Conservation (phyloP, 2,888 invertebrate genomes). For the Lasioglossum calceatum region DNA sequence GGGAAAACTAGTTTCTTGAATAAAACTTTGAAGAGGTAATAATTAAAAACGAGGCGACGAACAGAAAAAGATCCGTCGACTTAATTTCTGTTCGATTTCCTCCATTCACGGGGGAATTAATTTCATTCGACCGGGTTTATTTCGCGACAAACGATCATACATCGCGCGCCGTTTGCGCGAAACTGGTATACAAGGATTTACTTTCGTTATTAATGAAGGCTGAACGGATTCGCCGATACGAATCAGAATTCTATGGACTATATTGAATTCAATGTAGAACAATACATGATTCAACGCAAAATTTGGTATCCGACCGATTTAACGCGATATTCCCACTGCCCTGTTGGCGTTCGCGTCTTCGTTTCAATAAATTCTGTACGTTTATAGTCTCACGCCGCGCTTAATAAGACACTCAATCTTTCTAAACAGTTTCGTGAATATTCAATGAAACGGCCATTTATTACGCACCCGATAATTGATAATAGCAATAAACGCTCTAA, state of each 20-base stretch:
- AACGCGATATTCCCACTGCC: not conserved
- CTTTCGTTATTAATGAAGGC: slow-evolving; percentile 23
- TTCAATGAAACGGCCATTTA: not conserved
- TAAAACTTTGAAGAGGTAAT: too few species aligned
- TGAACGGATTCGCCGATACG: not conserved
- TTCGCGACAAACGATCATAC: slow-evolving; percentile 10
- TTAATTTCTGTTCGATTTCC: slow-evolving; percentile 24
- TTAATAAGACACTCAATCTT: not conserved
- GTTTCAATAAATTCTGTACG: not conserved
- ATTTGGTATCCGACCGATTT: not conserved
- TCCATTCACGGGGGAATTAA: not conserved
- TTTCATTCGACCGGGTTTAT: slow-evolving; percentile 4
- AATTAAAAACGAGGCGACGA: not conserved
- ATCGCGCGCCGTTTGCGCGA: not conserved
- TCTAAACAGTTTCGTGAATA: not conserved
- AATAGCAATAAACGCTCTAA: not conserved
- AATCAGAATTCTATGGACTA: not conserved
- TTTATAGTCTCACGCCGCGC: not conserved
- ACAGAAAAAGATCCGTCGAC: not conserved
- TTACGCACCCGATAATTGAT: not conserved
- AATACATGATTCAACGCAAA: not conserved
- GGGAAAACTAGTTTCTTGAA: too few species aligned
- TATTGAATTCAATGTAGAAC: slow-evolving; percentile 10
- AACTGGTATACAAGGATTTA: slow-evolving; percentile 24
- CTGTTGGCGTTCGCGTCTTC: not conserved